phyloP scores from a whole-genome alignment of 2,113 vertebrate genomes.

The Mugil cephalus region DNA sequence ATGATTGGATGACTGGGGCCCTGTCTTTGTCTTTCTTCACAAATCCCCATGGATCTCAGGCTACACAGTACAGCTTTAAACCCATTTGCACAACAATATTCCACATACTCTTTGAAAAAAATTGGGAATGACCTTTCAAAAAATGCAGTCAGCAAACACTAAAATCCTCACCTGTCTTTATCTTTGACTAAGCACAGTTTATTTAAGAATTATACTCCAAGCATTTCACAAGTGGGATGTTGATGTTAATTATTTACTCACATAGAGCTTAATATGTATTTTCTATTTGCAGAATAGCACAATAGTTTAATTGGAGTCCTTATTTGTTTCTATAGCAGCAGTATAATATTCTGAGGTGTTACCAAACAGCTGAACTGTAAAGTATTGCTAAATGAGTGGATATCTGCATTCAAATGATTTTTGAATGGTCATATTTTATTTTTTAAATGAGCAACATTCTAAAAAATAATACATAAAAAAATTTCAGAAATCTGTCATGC shows the following conservation, averaged over 20 bases:
- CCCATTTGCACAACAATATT: conserved; percentile 58
- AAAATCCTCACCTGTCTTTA: too few species aligned
- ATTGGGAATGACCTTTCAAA: conserved; percentile 75
- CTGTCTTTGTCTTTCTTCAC: conserved; percentile 87
- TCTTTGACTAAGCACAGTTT: too few species aligned
- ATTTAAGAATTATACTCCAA: not conserved
- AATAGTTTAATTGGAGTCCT: not conserved
- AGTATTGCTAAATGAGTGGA: not conserved
- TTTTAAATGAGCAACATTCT: not conserved
- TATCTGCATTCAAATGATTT: not conserved
- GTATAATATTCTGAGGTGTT: not conserved
- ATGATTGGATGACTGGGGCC: conserved; percentile 90
- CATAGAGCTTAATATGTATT: not conserved
- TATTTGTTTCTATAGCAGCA: not conserved
- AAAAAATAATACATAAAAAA: too few species aligned
- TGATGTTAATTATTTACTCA: not conserved
- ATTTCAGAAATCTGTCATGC: not conserved
- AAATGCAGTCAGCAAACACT: not conserved
- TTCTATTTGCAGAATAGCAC: not conserved
- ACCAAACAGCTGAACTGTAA: too few species aligned
- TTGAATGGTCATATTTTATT: not conserved
- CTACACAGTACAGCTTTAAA: conserved; percentile 60
- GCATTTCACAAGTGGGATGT: not conserved
- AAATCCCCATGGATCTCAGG: conserved; percentile 71
- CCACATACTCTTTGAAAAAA: conserved; percentile 75